Percentiles rank a stretch among this genome's conserved stretches.
These are phyloP conservation scores for Leptopilina boulardi DNA, from an alignment of 1,140 invertebrate species.

Conservation along the genomic window DNA sequence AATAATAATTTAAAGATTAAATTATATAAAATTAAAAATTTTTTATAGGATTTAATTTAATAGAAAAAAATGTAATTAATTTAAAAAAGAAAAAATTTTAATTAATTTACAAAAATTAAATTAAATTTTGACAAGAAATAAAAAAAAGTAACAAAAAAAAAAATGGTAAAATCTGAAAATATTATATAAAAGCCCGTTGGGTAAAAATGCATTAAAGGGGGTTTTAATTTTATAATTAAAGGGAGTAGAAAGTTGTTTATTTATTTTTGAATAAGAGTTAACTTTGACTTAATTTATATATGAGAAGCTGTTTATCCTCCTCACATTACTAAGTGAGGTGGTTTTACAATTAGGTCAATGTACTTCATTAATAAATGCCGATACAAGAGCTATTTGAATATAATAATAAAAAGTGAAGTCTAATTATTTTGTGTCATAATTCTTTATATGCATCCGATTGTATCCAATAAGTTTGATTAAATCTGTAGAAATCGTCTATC, in stretches of 20 bases:
- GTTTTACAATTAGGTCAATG: conserved; percentile 22
- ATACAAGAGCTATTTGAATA: neutral
- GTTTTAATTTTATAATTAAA: neutral
- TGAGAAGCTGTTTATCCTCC: conserved; percentile 6
- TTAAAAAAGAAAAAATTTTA: too few species aligned
- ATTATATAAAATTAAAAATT: too few species aligned
- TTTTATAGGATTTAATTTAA: too few species aligned
- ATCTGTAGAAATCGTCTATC: neutral
- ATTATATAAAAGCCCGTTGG: too few species aligned
- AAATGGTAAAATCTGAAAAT: neutral
- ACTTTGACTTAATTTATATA: conserved; percentile 4
- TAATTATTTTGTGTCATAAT: neutral
- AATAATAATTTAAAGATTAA: too few species aligned
- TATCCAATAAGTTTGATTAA: neutral
- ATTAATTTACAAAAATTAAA: too few species aligned
- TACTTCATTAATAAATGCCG: conserved; percentile 27
- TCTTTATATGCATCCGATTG: neutral
- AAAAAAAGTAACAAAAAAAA: neutral
- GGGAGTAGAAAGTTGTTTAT: neutral
- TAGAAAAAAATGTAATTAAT: too few species aligned
- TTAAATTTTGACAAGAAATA: too few species aligned
- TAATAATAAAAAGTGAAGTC: neutral
- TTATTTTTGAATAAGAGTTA: neutral
- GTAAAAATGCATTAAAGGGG: neutral
- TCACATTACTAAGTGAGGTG: conserved; percentile 10